Evolutionary conservation across 2,113 vertebrate genomes (phyloP), one percentile per base, ranked within the genome.

Genomic region (Urocitellus parryii): DNA sequence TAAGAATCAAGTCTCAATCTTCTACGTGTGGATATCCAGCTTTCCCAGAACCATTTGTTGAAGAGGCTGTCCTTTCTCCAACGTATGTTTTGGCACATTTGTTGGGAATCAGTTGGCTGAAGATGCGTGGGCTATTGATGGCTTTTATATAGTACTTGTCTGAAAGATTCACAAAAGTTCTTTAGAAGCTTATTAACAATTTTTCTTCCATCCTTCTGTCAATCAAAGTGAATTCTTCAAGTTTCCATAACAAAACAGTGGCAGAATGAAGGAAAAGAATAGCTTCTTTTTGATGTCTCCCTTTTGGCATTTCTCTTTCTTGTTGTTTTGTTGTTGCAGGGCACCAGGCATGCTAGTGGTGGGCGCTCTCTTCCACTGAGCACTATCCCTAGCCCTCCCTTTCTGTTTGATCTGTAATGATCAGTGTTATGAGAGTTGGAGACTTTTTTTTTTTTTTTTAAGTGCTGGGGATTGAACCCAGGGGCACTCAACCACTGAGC

Each of bases 141-240:
- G n/a, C 68, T 83, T 95, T 80, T 94, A 67, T 65, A 20, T 89
- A 65, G 82, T 45, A 61, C 63, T 68, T 92, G n/a, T 90, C 39
- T 39, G 67, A 96, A 95, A 90, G 76, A 58, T 80, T 86, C n/a
- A n/a, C 42, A 42, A 39, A 94, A 76, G n/a, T 88, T 94, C 34
- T 78, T 90, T 61, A 7, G 92, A 83, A 70, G 51, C 39, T 67
- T n/a, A 63, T 92, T 90, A 92, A 77, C 63, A 96, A 24, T 92
- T 96, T 58, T 95, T 90, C 63, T 92, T 83, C 45, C 61, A 8
- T 81, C 11, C 8, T 94, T 81, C 42, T 42, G 16, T 92, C 67
- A 79, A 9, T 39, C 34, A 11, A 80, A 81, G 51, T 82, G 84
- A 76, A 78, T 96, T 89, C 68, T 34, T 90, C 11, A 79, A 45